These are phyloP conservation scores for Luperina nickerlii DNA, from an alignment of 2,888 invertebrate genomes.

Conservation along the genomic window DNA sequence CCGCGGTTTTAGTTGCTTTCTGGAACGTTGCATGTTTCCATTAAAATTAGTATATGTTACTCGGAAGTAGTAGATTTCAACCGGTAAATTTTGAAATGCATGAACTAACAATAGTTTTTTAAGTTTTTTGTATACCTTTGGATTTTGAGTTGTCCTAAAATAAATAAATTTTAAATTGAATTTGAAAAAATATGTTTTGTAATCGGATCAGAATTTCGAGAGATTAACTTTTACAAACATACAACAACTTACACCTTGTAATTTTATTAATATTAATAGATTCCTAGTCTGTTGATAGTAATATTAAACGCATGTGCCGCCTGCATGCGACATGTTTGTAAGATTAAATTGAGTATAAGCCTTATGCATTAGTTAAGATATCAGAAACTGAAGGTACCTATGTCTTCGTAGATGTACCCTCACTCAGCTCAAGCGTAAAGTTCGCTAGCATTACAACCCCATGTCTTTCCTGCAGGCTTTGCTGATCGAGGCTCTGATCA, in stretches of 20 bases:
- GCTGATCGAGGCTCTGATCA: conserved; percentile 95
- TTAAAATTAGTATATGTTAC: not conserved
- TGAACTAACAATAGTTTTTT: too few species aligned
- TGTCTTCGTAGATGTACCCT: too few species aligned
- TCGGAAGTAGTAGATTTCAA: not conserved
- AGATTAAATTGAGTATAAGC: too few species aligned
- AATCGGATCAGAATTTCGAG: not conserved
- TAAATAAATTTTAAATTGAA: too few species aligned
- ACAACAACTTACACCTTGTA: not conserved
- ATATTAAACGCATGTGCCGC: too few species aligned
- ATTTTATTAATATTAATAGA: not conserved
- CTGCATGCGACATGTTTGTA: too few species aligned
- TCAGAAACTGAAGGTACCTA: not conserved
- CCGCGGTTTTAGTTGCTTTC: not conserved
- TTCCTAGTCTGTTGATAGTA: too few species aligned
- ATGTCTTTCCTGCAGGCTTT: conserved; percentile 90
- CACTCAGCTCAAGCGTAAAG: not conserved
- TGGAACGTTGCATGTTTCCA: not conserved
- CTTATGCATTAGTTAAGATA: not conserved
- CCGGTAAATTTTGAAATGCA: too few species aligned
- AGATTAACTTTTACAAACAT: not conserved
- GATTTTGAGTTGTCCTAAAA: too few species aligned
- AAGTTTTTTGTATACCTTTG: too few species aligned
- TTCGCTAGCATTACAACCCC: not conserved
- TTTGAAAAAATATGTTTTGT: not conserved